phyloP scores from a whole-genome alignment of 2,797 vertebrate species.

The Podargus strigoides region DNA sequence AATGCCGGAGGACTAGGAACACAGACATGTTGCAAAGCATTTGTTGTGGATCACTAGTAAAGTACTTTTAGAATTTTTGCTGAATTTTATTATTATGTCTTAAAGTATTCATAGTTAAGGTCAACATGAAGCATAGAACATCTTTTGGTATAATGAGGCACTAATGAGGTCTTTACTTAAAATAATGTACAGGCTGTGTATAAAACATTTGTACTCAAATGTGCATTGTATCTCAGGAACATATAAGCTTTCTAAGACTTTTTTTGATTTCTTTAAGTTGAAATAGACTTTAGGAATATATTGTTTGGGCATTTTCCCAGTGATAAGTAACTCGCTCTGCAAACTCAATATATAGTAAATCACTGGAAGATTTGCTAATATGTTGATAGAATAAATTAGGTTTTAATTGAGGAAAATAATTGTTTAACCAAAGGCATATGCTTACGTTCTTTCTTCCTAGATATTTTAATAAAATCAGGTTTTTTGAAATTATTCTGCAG shows the following conservation, averaged over 20 bases:
- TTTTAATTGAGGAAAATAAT: background rate
- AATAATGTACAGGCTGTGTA: background rate
- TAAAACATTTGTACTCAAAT: background rate
- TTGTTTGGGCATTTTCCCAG: background rate
- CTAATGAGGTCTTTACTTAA: background rate
- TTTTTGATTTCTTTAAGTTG: background rate
- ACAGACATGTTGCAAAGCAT: accelerated
- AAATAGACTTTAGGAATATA: background rate
- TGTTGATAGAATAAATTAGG: background rate
- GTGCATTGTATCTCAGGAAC: background rate
- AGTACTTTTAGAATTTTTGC: background rate
- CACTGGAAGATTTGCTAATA: background rate
- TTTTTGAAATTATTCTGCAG: background rate
- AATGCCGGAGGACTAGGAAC: background rate
- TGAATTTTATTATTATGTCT: background rate
- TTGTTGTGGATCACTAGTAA: background rate
- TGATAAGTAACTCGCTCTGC: background rate
- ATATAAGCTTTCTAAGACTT: background rate
- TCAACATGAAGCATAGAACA: background rate
- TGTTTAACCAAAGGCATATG: background rate
- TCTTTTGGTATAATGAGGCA: background rate
- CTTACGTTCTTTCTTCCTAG: background rate
- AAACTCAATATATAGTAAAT: background rate
- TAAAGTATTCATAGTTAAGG: background rate
- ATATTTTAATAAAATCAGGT: background rate